These are phyloP conservation scores for Drosophila silvestris DNA, from an alignment of 2,888 invertebrate genomes.

Conservation along the genomic window DNA sequence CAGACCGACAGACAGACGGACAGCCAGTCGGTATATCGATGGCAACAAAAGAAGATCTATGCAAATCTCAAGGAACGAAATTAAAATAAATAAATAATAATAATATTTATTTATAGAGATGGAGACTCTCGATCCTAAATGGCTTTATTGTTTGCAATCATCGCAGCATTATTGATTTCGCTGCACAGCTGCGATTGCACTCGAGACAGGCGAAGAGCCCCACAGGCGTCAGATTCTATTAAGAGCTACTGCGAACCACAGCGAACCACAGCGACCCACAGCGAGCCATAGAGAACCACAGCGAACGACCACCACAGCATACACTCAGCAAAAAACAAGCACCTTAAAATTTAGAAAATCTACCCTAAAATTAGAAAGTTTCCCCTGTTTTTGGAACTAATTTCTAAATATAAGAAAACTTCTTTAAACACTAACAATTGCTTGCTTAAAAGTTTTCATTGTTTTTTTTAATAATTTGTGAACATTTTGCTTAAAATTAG, in stretches of 20 bases:
- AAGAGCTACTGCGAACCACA: constrained; percentile 33
- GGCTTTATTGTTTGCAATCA: constrained; percentile 72
- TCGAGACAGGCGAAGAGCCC: constrained; percentile 42
- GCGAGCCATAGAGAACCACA: constrained; percentile 18
- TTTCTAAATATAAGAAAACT: neutral
- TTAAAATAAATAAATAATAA: constrained; percentile 58
- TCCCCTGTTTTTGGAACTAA: neutral
- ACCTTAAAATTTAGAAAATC: neutral
- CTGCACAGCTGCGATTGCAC: constrained; percentile 60
- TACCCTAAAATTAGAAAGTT: neutral
- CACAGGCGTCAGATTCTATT: constrained; percentile 64
- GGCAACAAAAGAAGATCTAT: constrained; percentile 64
- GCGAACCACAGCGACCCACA: constrained; percentile 17
- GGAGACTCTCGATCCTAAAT: constrained; percentile 43
- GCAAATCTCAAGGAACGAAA: constrained; percentile 41
- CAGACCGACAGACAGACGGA: constrained; percentile 22
- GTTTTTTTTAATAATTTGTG: no score
- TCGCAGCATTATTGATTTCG: constrained; percentile 60
- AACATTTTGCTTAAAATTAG: no score
- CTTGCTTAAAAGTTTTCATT: neutral
- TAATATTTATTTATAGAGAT: constrained; percentile 67
- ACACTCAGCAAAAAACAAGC: neutral
- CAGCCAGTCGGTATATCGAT: constrained; percentile 60
- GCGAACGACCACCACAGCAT: constrained; percentile 14
- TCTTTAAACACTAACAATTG: neutral